A percentile compares a stretch with the other conserved stretches of the same genome.
Evolutionary conservation across 2,113 vertebrate species (phyloP).

Genomic region (Ceuthmochares aereus): DNA sequence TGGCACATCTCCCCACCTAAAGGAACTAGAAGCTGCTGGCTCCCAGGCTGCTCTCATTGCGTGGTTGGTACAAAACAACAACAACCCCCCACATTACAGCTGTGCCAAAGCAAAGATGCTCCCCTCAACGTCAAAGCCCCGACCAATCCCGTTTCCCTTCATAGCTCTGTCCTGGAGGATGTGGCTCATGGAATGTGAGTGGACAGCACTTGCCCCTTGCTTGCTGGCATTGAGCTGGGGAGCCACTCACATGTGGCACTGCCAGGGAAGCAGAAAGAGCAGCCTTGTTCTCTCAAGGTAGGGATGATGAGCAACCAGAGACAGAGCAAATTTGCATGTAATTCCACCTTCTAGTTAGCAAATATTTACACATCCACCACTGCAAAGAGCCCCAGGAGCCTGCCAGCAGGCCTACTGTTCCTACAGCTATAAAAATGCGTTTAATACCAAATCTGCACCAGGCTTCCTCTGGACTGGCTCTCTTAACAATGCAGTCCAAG

Average conservation of each 20-base stretch:
- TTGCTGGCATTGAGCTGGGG: background rate
- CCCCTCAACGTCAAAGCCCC: background rate
- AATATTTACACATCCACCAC: background rate
- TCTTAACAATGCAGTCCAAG: background rate
- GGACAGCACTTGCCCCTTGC: background rate
- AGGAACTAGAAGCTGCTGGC: accelerated
- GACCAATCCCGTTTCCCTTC: background rate
- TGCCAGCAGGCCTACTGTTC: background rate
- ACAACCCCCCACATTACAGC: background rate
- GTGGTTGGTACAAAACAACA: background rate
- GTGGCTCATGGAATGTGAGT: accelerated
- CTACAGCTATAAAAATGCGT: background rate
- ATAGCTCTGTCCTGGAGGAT: background rate
- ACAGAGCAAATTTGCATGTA: accelerated
- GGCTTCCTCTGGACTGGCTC: background rate
- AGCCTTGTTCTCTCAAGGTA: background rate
- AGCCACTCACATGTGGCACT: accelerated
- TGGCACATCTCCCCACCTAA: background rate
- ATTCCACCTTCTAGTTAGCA: background rate
- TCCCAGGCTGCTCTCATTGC: background rate
- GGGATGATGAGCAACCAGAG: background rate
- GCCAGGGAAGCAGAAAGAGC: background rate
- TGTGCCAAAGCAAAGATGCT: background rate
- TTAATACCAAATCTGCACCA: accelerated
- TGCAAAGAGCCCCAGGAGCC: background rate